Conservation (phyloP, 2,888 invertebrate species). For the Sminthurides aquaticus region DNA sequence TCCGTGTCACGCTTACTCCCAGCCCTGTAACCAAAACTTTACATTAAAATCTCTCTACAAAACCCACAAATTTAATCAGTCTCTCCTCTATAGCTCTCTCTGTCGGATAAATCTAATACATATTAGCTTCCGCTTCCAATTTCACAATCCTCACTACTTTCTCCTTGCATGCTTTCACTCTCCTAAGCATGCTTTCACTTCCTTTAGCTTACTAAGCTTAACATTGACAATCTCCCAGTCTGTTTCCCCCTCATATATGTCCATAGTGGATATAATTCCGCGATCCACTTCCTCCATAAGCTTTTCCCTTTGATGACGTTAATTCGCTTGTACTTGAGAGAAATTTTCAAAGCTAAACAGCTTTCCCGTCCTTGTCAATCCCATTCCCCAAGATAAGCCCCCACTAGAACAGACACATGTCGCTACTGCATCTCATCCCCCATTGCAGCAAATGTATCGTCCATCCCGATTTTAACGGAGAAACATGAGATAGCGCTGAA, state of each 20-base stretch:
- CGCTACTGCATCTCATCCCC: not conserved
- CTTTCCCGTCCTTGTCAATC: not conserved
- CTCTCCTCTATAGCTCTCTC: not conserved
- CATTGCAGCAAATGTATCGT: no score
- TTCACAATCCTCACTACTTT: no score
- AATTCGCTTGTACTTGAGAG: not conserved
- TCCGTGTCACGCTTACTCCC: conserved; percentile 1
- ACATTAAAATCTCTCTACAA: not conserved
- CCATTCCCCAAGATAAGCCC: not conserved
- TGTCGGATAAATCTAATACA: not conserved
- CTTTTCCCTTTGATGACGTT: not conserved
- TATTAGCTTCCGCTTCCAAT: not conserved
- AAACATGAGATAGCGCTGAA: no score
- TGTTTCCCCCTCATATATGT: no score
- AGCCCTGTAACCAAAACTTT: not conserved
- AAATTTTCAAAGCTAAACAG: not conserved
- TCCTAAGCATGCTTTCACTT: no score
- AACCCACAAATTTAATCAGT: not conserved
- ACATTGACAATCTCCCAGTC: no score
- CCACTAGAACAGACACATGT: not conserved
- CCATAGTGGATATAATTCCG: no score
- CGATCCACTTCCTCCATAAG: not conserved
- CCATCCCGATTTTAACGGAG: no score
- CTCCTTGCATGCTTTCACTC: no score
- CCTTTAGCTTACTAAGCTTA: no score